Evolutionary conservation across 2,888 invertebrate genomes (phyloP).

Genomic region (Cerceris rybyensis): DNA sequence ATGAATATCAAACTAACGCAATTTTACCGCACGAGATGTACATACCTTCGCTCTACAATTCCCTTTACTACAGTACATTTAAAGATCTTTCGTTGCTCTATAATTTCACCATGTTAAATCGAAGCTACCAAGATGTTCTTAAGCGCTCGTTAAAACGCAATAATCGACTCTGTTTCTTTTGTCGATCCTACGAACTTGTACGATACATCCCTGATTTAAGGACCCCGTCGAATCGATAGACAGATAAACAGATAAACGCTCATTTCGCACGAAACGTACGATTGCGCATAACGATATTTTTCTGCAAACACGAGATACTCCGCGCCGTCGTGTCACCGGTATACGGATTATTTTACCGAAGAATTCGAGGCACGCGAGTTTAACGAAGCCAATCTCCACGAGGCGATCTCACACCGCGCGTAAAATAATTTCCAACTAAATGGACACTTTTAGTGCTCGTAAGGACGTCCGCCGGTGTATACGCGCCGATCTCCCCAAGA

Average conservation of each 20-base stretch:
- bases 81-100: too few relatives aligned
- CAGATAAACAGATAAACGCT: neutral
- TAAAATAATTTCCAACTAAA: constrained; percentile 63
- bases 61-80: too few relatives aligned
- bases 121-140: too few relatives aligned
- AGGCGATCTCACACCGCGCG: constrained; percentile 14
- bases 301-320: neutral
- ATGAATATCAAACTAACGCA: neutral
- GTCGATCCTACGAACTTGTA: neutral
- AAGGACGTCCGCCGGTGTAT: constrained; percentile 17
- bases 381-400: constrained; percentile 25
- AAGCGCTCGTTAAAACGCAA: too few relatives aligned
- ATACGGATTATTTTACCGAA: constrained; percentile 21
- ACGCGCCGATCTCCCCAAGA: neutral
- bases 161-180: too few relatives aligned
- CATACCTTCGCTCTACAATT: too few relatives aligned
- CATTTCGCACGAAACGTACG: neutral
- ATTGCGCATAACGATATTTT: constrained; percentile 1
- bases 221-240: neutral
- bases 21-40: neutral
- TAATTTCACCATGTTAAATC: too few relatives aligned
- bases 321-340: neutral
- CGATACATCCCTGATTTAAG: neutral
- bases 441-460: constrained; percentile 59
- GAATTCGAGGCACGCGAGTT: constrained; percentile 31